Evolutionary conservation across 2,113 vertebrate species (phyloP).

Genomic region (Mus musculus): DNA sequence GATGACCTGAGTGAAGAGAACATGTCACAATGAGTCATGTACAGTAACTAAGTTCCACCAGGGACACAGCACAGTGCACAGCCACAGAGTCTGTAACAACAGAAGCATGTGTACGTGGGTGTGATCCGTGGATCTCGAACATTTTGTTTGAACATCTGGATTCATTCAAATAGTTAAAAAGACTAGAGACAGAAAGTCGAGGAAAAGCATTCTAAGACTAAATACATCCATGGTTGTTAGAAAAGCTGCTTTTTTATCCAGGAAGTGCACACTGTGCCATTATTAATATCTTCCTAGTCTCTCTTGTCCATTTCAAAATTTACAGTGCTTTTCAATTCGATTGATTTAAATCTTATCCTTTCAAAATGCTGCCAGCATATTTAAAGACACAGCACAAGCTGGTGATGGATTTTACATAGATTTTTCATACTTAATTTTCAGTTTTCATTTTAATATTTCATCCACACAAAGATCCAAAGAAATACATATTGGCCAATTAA

Average conservation of each 20-base stretch:
- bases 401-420: background rate
- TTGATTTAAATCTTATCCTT: constrained; percentile 28
- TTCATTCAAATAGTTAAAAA: constrained; percentile 12
- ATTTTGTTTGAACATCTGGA: background rate
- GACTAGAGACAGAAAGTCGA: background rate
- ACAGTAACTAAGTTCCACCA: background rate
- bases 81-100: constrained; percentile 44
- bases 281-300: background rate
- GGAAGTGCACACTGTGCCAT: background rate
- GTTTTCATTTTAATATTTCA: constrained; percentile 24
- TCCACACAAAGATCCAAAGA: background rate
- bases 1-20: constrained; percentile 92
- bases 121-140: background rate
- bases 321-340: background rate
- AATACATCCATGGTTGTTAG: background rate
- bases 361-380: background rate
- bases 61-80: background rate
- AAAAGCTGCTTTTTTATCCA: constrained; percentile 39
- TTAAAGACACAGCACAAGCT: background rate
- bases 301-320: constrained; percentile 19
- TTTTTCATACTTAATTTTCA: constrained; percentile 28
- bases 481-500: background rate
- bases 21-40: background rate
- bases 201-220: background rate
- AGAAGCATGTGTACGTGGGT: background rate